These are phyloP conservation scores for Gadus chalcogrammus DNA, from an alignment of 2,113 vertebrate genomes.

Conservation along the genomic window DNA sequence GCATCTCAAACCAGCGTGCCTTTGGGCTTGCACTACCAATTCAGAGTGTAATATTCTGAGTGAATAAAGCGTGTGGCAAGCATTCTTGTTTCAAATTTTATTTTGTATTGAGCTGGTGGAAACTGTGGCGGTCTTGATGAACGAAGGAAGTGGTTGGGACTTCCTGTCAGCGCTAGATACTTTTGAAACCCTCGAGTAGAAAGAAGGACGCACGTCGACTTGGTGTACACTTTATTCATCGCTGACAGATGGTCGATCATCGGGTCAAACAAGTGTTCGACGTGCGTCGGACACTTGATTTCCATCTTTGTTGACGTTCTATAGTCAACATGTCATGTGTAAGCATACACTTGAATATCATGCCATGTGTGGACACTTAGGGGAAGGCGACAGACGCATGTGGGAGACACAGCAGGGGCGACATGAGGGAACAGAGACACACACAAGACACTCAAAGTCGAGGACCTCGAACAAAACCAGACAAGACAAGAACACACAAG, in stretches of 20 bases:
- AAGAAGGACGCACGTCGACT: not conserved
- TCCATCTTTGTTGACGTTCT: constrained; percentile 1
- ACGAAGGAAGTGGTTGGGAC: constrained; percentile 57
- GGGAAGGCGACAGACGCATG: constrained; percentile 39
- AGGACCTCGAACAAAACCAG: constrained; percentile 8
- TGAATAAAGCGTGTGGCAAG: no score
- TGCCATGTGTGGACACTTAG: constrained; percentile 20
- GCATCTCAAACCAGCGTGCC: no score
- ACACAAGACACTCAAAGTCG: constrained; percentile 3
- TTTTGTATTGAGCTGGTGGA: not conserved
- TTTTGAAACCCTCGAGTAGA: constrained; percentile 29
- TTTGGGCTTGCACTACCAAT: no score
- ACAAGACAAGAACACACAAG: constrained; percentile 6
- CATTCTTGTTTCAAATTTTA: not conserved
- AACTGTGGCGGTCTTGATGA: not conserved
- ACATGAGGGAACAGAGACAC: constrained; percentile 18
- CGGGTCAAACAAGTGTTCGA: constrained; percentile 27
- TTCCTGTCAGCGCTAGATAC: constrained; percentile 57
- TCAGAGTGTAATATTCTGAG: no score
- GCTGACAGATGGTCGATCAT: not conserved
- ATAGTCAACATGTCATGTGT: not conserved
- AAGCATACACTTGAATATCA: constrained; percentile 4
- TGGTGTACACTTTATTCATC: constrained; percentile 14
- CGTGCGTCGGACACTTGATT: constrained; percentile 19
- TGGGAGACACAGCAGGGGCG: constrained; percentile 23